Evolutionary conservation across 1,140 invertebrate genomes (phyloP).

Genomic region (Cydia pomonella): DNA sequence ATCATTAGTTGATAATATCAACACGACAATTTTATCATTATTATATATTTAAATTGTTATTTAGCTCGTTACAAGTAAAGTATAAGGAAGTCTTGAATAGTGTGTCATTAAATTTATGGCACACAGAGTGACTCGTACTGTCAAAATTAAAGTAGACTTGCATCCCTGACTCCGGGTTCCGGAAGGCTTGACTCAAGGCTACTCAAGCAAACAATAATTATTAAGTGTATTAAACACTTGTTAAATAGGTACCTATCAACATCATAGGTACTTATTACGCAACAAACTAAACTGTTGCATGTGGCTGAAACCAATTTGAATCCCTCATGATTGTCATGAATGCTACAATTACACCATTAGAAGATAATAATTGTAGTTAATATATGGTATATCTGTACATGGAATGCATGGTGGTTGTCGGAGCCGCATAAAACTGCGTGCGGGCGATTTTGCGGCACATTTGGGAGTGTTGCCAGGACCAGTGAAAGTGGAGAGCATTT

Average conservation of each 20-base stretch:
- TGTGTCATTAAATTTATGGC: too few relatives aligned
- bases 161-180: not conserved
- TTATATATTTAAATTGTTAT: too few relatives aligned
- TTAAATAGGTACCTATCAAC: not conserved
- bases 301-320: slow-evolving; percentile 49
- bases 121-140: too few relatives aligned
- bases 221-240: not conserved
- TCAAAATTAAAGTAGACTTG: not conserved
- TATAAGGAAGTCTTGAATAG: too few relatives aligned
- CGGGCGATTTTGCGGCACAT: slow-evolving; percentile 52
- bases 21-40: too few relatives aligned
- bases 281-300: slow-evolving; percentile 41
- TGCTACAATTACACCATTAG: slow-evolving; percentile 63
- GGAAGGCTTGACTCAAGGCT: not conserved
- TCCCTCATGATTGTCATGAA: slow-evolving; percentile 66
- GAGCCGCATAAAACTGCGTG: slow-evolving; percentile 58
- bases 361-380: slow-evolving; percentile 62
- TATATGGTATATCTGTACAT: slow-evolving; percentile 60
- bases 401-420: slow-evolving; percentile 62
- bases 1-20: too few relatives aligned
- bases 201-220: too few relatives aligned
- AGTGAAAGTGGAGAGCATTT: slow-evolving; percentile 71
- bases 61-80: too few relatives aligned
- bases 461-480: slow-evolving; percentile 57
- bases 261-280: slow-evolving; percentile 10